Evolutionary conservation across 2,113 vertebrate genomes (phyloP).

Genomic region (Corvus hawaiiensis): DNA sequence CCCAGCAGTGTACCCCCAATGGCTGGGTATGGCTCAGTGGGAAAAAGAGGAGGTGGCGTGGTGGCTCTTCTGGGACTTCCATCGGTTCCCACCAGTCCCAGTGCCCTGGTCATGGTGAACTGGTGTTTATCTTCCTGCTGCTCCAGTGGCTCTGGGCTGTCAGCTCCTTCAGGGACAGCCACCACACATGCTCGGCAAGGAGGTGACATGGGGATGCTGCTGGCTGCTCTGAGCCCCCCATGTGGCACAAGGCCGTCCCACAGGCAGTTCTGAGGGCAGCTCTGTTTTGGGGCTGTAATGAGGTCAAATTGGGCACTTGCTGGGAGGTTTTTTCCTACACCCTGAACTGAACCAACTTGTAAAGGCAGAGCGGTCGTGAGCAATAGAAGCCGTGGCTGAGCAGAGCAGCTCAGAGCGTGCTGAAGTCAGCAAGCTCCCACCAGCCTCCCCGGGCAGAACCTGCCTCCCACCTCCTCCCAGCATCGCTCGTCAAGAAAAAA

Average conservation of each 20-base stretch:
- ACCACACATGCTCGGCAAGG: accelerated
- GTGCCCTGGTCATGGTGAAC: not conserved
- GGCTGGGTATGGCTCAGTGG: not conserved
- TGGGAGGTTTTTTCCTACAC: not conserved
- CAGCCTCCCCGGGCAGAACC: not conserved
- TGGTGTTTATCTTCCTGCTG: not conserved
- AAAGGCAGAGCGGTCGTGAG: not conserved
- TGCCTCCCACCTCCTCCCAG: constrained; percentile 17
- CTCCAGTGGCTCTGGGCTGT: not conserved
- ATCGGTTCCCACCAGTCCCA: not conserved
- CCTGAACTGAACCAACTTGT: not conserved
- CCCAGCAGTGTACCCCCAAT: accelerated
- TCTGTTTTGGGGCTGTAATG: not conserved
- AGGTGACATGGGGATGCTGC: accelerated
- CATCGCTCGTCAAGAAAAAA: not conserved
- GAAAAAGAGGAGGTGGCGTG: not conserved
- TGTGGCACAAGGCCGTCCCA: not conserved
- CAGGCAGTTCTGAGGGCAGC: not conserved
- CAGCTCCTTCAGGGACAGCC: not conserved
- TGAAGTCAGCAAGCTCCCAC: constrained; percentile 1
- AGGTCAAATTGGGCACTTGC: not conserved
- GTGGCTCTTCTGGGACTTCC: not conserved
- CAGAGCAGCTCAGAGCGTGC: not conserved
- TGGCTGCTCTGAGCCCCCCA: not conserved
- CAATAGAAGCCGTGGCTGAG: not conserved